Percentiles rank a stretch among this genome's conserved stretches.
Evolutionary conservation across 2,797 vertebrate genomes (phyloP).

Genomic region (Eupleurogrammus muticus): DNA sequence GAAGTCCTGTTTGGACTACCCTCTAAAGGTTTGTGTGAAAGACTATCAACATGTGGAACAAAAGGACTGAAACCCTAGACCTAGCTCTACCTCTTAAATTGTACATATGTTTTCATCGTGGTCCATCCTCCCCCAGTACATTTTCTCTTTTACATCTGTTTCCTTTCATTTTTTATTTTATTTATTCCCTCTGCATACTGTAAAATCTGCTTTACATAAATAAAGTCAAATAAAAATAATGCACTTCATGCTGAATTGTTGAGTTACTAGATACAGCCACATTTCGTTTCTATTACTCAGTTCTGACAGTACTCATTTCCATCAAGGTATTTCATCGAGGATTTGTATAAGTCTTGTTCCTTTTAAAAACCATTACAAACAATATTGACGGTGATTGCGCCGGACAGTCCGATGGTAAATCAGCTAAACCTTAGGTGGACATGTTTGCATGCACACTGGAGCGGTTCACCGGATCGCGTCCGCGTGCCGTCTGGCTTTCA

Average conservation of each 20-base stretch:
- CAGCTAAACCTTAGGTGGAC: slow-evolving; percentile 31
- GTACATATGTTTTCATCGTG: no score
- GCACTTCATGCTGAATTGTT: slow-evolving; percentile 5
- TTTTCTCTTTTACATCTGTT: no score
- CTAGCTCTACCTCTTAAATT: no score
- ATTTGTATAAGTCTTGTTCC: slow-evolving; percentile 13
- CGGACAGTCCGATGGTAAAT: slow-evolving; percentile 22
- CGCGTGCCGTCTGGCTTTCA: slow-evolving; percentile 23
- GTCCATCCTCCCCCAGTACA: no score
- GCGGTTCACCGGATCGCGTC: slow-evolving; percentile 5
- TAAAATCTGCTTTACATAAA: no score
- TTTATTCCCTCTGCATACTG: no score
- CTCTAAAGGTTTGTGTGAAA: no score
- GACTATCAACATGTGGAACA: no score
- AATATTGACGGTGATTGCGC: slow-evolving; percentile 26
- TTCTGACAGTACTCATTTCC: slow-evolving; percentile 15
- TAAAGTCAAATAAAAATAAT: slow-evolving; percentile 22
- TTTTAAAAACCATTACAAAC: slow-evolving; percentile 12
- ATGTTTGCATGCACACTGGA: slow-evolving; percentile 21
- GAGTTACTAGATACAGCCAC: slow-evolving; percentile 12
- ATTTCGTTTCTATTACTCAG: slow-evolving; percentile 1
- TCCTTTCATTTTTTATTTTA: no score
- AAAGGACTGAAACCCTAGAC: no score
- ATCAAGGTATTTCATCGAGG: slow-evolving; percentile 7
- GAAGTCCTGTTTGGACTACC: no score